Base-by-base conservation (phyloP, 2,888 invertebrate genomes). In the Charanyca ferruginea region DNA sequence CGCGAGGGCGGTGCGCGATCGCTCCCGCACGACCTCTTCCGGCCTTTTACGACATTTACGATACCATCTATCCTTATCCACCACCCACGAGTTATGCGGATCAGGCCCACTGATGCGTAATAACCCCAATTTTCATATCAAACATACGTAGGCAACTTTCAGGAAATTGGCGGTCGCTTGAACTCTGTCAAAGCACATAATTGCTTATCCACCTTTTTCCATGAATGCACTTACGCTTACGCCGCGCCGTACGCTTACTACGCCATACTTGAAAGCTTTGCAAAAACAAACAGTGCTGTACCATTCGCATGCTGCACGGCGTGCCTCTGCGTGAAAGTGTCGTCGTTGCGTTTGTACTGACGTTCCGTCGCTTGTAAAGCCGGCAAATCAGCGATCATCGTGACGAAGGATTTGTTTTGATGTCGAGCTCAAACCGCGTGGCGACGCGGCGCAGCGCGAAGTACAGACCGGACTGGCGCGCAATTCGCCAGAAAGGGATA, bases 321-420 rank as follows among this genome's bases (percentile, higher is more conserved):
- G 82, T 72, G 82, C 78, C 72, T 80, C 77, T 78, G 81, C 76
- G 71, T 54, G 73, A 76, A 65, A 72, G 83, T 58, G 78, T 73
- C 70, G 66, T 75, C 80, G 79, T 77, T 83, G 73, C 82, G 77
- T 60, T 83, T 78, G 81, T 85, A 86, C 81, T 87, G 88, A 72
- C 68, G 85, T 82, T 91, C 89, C 85, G 81, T 85, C 59, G 87
- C 80, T 69, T 82, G 86, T 68, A 85, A 70, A 66, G 89, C 88
- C 78, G 92, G 91, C 72, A 94, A 87, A 83, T 91, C 92, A 79
- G 91, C 93, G 81, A 94, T 92, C 94, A 94, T 94, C 85, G 88
- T 90, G 82, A 67, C 49, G 65, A 67, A 71, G 76, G 79, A 84
- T 78, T 83, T 86, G 85, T 88, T 86, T 79, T 83, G 83, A 44